phyloP scores from a whole-genome alignment of 2,888 invertebrate species.

The Gerris lacustris region DNA sequence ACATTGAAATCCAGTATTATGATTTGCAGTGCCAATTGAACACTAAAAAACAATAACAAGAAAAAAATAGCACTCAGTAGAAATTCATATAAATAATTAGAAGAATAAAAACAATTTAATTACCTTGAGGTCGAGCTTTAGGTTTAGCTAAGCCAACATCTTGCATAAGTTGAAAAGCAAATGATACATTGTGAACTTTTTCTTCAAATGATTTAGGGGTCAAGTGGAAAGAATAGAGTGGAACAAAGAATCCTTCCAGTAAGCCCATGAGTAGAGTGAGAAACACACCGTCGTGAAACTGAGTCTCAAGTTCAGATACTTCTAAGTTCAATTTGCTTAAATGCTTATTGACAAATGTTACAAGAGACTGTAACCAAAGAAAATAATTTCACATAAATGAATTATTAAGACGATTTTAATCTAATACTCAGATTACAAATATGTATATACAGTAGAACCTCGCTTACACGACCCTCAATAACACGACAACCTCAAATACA shows the following conservation, averaged over 20 bases:
- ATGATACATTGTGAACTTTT: conserved; percentile 90
- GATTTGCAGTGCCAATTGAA: too few relatives aligned
- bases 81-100: too few relatives aligned
- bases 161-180: conserved; percentile 96
- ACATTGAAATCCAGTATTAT: too few relatives aligned
- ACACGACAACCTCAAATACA: too few relatives aligned
- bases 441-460: too few relatives aligned
- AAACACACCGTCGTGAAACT: conserved; percentile 96
- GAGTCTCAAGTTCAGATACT: conserved; percentile 80
- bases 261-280: conserved; percentile 89
- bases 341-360: conserved; percentile 98
- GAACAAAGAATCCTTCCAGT: conserved; percentile 94
- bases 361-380: conserved; percentile 57
- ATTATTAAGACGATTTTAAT: conserved; percentile 13
- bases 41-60: too few relatives aligned
- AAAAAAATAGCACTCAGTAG: too few relatives aligned
- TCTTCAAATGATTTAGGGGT: conserved; percentile 85
- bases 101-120: not conserved
- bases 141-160: conserved; percentile 87
- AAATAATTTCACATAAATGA: conserved; percentile 14
- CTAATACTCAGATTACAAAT: not conserved
- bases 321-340: conserved; percentile 92
- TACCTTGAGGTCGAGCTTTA: conserved; percentile 92
- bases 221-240: conserved; percentile 82
- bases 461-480: too few relatives aligned